Evolutionary conservation across 2,888 invertebrate species (phyloP), one percentile per base, ranked within the genome.

Genomic region (Leptodirus hochenwartii): DNA sequence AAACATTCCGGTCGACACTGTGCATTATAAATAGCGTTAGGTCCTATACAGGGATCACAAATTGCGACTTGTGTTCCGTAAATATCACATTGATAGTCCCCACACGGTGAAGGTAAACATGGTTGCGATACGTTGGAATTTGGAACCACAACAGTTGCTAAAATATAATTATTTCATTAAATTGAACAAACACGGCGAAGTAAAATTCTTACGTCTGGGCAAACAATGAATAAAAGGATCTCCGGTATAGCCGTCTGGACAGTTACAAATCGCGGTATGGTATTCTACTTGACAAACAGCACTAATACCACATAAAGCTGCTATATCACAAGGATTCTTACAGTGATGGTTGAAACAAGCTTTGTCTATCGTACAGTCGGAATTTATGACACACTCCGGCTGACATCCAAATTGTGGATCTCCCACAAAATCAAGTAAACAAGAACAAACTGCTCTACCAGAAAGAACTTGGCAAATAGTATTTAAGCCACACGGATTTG

Each of bases 1-100:
- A 85, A 56, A 54, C 87, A 87, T 57, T 85, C 82, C 17, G 84
- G 84, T 46, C 77, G 64, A 42, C 85, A 85, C 17, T 66, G 64
- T 15, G 79, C 74, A 52, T 75, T 74, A 39, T 69, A 70, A 25
- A 64, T 58, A 20, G 69, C 66, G 39, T 69, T 66, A 2, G 71
- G 65, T 24, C 74, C 71, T 41, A 66, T 59, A 47, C 84, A 85
- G n/a, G 69, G 64, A 51, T 79, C 71, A 47, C 84, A 80, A 43
- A 84, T 66, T 2, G 81, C 84, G 22, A 80, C 69, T 46, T 78
- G 71, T 44, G 71, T 68, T 20, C 71, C 74, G 45, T 70, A 78
- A 2, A 69, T 63, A 32, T 72, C 70, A 45, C 82, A 82, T 17
- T 66, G 59, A 38, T 68, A 64, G 37, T 64, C 61, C 5, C 68